phyloP scores from a whole-genome alignment of 2,888 invertebrate species.

The Dorcus hopei region DNA sequence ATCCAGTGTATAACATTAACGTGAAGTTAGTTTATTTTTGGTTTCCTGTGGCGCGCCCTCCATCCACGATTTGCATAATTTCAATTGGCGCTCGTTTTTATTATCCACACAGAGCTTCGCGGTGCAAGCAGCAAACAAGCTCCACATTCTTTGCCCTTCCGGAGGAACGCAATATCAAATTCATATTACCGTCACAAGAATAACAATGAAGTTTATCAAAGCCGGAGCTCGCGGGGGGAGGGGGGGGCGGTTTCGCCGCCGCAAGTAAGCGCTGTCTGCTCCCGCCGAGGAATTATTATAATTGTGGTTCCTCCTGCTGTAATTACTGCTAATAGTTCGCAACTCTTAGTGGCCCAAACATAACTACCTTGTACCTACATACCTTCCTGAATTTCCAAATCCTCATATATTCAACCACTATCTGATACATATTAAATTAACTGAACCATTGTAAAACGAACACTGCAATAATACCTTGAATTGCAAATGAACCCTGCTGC shows the following conservation, averaged over 20 bases:
- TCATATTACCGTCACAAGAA: constrained; percentile 4
- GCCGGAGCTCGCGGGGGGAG: background rate
- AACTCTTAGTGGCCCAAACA: constrained; percentile 15
- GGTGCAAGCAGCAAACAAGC: background rate
- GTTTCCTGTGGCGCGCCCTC: too few species aligned
- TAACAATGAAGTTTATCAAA: constrained; percentile 9
- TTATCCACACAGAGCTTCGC: background rate
- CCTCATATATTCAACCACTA: constrained; percentile 4
- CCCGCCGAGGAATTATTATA: constrained; percentile 27
- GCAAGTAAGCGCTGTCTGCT: too few species aligned
- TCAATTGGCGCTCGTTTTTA: background rate
- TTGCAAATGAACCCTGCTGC: background rate
- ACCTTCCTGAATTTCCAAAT: constrained; percentile 7
- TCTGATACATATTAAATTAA: constrained; percentile 10
- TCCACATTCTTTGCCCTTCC: background rate
- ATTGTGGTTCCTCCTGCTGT: constrained; percentile 28
- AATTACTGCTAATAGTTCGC: constrained; percentile 28
- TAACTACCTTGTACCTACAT: background rate
- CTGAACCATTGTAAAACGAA: background rate
- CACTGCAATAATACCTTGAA: background rate
- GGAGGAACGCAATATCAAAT: constrained; percentile 4
- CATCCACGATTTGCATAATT: background rate
- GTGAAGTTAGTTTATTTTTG: too few species aligned
- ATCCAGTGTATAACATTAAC: too few species aligned
- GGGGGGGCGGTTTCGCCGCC: too few species aligned